Base-by-base conservation (phyloP, 2,113 vertebrate genomes). In the Pyxicephalus adspersus region DNA sequence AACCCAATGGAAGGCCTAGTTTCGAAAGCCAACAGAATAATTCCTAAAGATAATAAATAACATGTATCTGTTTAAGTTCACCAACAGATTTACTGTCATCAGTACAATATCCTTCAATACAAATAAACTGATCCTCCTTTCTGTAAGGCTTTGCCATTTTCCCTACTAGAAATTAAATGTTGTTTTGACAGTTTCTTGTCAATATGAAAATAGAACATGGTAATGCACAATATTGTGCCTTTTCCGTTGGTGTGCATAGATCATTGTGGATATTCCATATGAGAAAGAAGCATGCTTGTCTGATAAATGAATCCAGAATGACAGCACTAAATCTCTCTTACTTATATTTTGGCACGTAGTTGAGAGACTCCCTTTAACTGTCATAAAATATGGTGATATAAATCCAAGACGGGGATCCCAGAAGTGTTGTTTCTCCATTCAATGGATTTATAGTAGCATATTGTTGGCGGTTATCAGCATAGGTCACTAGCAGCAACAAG, bases 241-340 rank as follows among this genome's bases (percentile, higher is more conserved):
- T 74, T n/a, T 58, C 4, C 6, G 50, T 74, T 6, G 71, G 29
- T 45, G 71, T 60, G 26, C 54, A 74, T 38, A 45, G 15, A 74
- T 74, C 29, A 74, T 20, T 23, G 18, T 45, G 34, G 9, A 38
- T 58, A 28, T 67, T 54, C 26, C 31, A 70, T 60, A 68, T 17
- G 26, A 19, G 25, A 34, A 16, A 63, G 15, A 65, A 20, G 15
- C 20, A 0, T 23, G 25, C 22, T 65, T 73, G 26, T 18, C 51
- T 81, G 58, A 52, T 65, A 81, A 81, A 81, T 81, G 25, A 64
- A 64, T 61, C 51, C 58, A 73, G 58, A 19, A 64, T 81, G 67
- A 54, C 68, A 34, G 45, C 15, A 50, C 29, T 54, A 81, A 81
- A 63, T 72, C 67, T 31, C 18, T 38, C 50, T 45, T 78, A 54